A percentile compares a stretch with the other conserved stretches of the same genome.
Evolutionary conservation across 1,140 invertebrate species (phyloP).

Genomic region (Atopsyche davidsoni): DNA sequence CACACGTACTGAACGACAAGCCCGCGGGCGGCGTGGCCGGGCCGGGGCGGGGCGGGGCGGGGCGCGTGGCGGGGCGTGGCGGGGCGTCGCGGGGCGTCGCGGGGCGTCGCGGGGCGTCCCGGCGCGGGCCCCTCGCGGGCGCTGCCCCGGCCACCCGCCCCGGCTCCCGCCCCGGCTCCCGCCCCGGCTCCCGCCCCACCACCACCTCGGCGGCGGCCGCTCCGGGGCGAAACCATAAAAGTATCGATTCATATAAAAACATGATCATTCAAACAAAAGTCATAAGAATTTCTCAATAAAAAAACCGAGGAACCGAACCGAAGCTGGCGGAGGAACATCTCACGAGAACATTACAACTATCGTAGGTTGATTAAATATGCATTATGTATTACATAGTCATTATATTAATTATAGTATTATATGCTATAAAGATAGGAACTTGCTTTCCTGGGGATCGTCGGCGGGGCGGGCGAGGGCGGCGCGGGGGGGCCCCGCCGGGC

Average conservation of each 20-base stretch:
- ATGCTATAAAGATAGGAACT: constrained; percentile 60
- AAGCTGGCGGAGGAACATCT: constrained; percentile 52
- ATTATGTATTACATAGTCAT: constrained; percentile 52
- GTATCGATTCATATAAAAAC: constrained; percentile 20
- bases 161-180: too few relatives aligned
- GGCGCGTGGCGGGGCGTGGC: too few relatives aligned
- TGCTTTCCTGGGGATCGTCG: constrained; percentile 58
- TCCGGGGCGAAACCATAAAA: constrained; percentile 3
- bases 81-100: too few relatives aligned
- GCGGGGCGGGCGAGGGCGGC: constrained; percentile 28
- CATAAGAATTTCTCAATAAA: constrained; percentile 25
- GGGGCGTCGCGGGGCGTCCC: too few relatives aligned
- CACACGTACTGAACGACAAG: neutral
- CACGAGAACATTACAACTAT: constrained; percentile 49
- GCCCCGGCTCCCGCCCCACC: too few relatives aligned
- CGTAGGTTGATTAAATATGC: constrained; percentile 52
- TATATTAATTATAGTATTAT: constrained; percentile 54
- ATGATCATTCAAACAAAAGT: constrained; percentile 26
- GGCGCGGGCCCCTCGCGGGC: too few relatives aligned
- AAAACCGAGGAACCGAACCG: constrained; percentile 28
- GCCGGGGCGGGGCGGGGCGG: too few relatives aligned
- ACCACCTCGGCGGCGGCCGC: too few relatives aligned
- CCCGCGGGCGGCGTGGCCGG: too few relatives aligned
- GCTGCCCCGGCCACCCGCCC: too few relatives aligned
- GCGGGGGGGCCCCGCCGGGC: too few relatives aligned